phyloP scores from a whole-genome alignment of 2,113 vertebrate species.

The Zosterops lateralis region DNA sequence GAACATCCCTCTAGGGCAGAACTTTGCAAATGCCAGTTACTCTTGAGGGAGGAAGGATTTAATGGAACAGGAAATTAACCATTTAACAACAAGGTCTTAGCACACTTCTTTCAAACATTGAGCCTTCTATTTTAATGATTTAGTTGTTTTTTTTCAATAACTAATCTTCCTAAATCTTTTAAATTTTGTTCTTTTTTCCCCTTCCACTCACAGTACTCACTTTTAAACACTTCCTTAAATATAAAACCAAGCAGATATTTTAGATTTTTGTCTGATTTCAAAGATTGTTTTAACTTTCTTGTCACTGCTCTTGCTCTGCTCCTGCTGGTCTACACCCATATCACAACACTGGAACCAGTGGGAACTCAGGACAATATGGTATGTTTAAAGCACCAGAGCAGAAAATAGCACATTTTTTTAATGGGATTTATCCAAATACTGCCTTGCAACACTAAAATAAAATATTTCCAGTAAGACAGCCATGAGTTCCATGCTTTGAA shows the following conservation, averaged over 20 bases:
- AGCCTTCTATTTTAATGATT: conserved; percentile 10
- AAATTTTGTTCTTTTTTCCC: not conserved
- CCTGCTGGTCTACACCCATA: not conserved
- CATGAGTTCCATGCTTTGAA: not conserved
- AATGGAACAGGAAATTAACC: conserved; percentile 47
- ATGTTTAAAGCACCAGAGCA: not conserved
- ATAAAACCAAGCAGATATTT: not conserved
- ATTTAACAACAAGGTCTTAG: conserved; percentile 44
- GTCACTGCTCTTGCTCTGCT: not conserved
- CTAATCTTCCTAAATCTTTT: not conserved
- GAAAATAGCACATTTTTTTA: not conserved
- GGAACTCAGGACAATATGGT: not conserved
- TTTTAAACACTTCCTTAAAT: not conserved
- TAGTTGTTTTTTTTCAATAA: not conserved
- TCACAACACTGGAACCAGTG: not conserved
- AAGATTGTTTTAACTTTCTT: not conserved
- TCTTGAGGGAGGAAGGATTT: conserved; percentile 21
- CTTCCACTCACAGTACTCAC: not conserved
- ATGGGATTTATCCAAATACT: not conserved
- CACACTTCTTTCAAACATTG: conserved; percentile 9
- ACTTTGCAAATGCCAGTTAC: not conserved
- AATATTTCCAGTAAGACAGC: not conserved
- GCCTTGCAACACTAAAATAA: not conserved
- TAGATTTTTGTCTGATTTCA: not conserved
- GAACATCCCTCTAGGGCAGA: conserved; percentile 25